A percentile compares a stretch with the other conserved stretches of the same genome.
Evolutionary conservation across 2,113 vertebrate species (phyloP).

Genomic region (Maccullochella peelii): DNA sequence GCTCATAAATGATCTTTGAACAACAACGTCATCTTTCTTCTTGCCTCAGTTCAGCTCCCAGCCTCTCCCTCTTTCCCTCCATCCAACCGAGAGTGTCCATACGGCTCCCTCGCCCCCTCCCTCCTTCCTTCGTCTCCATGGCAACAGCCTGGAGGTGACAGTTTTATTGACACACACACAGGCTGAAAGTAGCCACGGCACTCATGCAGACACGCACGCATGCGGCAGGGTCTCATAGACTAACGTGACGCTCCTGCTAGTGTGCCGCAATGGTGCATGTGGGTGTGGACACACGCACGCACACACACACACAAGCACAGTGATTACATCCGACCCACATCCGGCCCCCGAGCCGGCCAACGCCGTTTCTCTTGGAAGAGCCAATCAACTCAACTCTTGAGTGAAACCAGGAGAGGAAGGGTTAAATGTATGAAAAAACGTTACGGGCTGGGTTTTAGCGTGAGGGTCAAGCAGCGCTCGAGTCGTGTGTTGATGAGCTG

Average conservation of each 20-base stretch:
- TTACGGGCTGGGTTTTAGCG: background rate
- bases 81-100: background rate
- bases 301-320: background rate
- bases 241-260: background rate
- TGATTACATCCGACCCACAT: conserved; percentile 34
- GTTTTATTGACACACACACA: conserved; percentile 64
- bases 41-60: background rate
- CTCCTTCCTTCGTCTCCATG: conserved; percentile 37
- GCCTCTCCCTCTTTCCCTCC: background rate
- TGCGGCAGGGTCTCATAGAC: background rate
- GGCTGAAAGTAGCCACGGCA: background rate
- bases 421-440: background rate
- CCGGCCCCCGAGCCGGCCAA: rapidly evolving
- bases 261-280: background rate
- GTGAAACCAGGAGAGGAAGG: background rate
- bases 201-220: background rate
- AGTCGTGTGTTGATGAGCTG: background rate
- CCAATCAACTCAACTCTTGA: background rate
- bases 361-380: background rate
- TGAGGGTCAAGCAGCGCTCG: background rate
- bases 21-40: background rate
- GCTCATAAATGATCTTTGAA: background rate
- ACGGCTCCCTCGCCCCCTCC: background rate
- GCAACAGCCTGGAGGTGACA: conserved; percentile 63
- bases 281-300: background rate